Percentiles rank a stretch among this genome's conserved stretches.
Evolutionary conservation across 1,140 invertebrate genomes (phyloP).

Genomic region (Colletes gigas): DNA sequence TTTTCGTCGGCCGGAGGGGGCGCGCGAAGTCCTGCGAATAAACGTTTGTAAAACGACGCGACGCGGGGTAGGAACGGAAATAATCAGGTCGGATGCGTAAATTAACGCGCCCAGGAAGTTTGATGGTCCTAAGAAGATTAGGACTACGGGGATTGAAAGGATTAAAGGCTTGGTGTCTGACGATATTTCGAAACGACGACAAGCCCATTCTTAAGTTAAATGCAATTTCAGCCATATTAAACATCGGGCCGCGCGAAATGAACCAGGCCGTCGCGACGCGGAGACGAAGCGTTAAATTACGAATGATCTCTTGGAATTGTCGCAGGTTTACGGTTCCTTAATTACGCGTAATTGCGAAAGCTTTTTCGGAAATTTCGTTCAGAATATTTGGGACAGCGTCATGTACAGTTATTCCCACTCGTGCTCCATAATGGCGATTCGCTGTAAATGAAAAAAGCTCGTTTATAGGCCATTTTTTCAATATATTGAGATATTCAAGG

Average conservation of each 20-base stretch:
- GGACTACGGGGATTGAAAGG: slow-evolving; percentile 51
- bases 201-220: slow-evolving; percentile 44
- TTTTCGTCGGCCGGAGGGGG: too few relatives aligned
- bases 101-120: slow-evolving; percentile 47
- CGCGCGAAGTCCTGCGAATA: neutral
- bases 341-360: neutral
- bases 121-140: slow-evolving; percentile 58
- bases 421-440: too few relatives aligned
- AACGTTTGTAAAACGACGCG: slow-evolving; percentile 25
- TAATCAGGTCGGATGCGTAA: slow-evolving; percentile 44
- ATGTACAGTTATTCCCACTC: too few relatives aligned
- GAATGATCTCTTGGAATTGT: slow-evolving; percentile 8
- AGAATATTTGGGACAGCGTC: too few relatives aligned
- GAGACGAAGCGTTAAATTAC: neutral
- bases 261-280: neutral
- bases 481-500: too few relatives aligned
- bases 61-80: neutral
- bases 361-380: too few relatives aligned
- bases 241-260: neutral
- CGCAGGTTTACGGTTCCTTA: neutral
- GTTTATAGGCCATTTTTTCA: too few relatives aligned
- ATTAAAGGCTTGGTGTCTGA: slow-evolving; percentile 56
- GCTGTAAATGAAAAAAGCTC: too few relatives aligned
- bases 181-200: slow-evolving; percentile 52
- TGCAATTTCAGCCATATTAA: slow-evolving; percentile 46